Evolutionary conservation across 2,797 vertebrate genomes (phyloP), one percentile per base, ranked within the genome.

Genomic region (Fistularia tabacaria): DNA sequence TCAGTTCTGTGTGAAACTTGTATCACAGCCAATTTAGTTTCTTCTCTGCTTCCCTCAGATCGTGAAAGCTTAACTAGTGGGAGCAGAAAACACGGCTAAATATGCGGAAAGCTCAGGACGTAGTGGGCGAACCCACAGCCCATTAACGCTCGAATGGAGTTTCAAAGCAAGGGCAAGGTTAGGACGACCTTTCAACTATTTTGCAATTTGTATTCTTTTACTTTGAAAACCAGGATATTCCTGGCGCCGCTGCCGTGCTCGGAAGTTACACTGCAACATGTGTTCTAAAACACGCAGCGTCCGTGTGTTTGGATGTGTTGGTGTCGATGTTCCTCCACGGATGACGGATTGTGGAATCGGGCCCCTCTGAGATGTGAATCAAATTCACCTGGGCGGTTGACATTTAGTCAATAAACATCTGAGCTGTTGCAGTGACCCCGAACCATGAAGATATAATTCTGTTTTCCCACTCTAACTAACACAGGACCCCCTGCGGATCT

Each of bases 371-470:
- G 85, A 91, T 93, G 94, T 95, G 92, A 93, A 95, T 96, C 90
- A 92, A 89, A 63, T 86, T 90, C 93, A 95, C 93, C 90, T 94
- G 90, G 82, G 82, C 87, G 87, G 88, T 80, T 93, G 94, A 94
- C 93, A 83, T 90, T 89, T 93, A 96, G 95, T 98, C 95, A 86
- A 96, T 97, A 91, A 88, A 87, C 91, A 87, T 84, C 84, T 89
- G 89, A 91, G 89, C 89, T 87, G 85, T 81, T 87, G 92, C 91
- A 87, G 61, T 88, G 92, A 95, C 93, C 94, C 92, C 74, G 47
- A 81, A 74, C 80, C 80, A 75, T 71, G 65, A 80, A 73, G 80
- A 89, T 90, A 84, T 87, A 69, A 84, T 88, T 86, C 86, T 79
- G 81, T 76, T 88, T 88, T 71, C 76, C 68, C 70, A 67, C 69